Conservation (phyloP, 2,888 invertebrate species). For the Cryptus armator region DNA sequence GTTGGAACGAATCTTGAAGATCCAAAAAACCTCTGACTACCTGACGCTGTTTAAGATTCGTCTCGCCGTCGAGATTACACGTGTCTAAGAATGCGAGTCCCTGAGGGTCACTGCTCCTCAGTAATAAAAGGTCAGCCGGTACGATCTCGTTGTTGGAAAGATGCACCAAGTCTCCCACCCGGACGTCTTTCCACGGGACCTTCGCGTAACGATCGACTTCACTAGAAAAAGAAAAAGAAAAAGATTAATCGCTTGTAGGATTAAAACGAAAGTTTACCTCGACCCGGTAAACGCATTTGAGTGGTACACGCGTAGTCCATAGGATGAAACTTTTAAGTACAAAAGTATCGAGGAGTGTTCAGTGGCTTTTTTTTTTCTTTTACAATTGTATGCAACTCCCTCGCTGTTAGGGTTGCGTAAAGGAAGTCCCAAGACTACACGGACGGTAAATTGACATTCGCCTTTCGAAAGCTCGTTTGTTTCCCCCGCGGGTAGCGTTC, state of each 20-base stretch:
- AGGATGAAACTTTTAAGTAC: conserved; percentile 37
- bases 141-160: conserved; percentile 98
- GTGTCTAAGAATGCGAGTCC: conserved; percentile 98
- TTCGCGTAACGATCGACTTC: conserved; percentile 93
- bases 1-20: conserved; percentile 91
- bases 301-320: conserved; percentile 56
- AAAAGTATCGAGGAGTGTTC: conserved; percentile 27
- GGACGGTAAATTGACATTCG: conserved; percentile 56
- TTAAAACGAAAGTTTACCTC: not conserved
- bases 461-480: conserved; percentile 57
- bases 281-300: not conserved
- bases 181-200: conserved; percentile 95
- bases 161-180: conserved; percentile 97
- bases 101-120: conserved; percentile 94
- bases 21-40: conserved; percentile 92
- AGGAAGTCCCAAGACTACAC: conserved; percentile 67
- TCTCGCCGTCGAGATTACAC: conserved; percentile 98
- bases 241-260: not conserved
- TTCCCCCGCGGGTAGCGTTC: conserved; percentile 20
- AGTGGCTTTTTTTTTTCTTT: conserved; percentile 12
- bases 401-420: conserved; percentile 61
- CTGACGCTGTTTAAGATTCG: conserved; percentile 96
- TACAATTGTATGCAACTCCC: not conserved
- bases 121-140: conserved; percentile 96
- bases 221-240: conserved; percentile 85